A percentile compares a stretch with the other conserved stretches of the same genome.
Conservation (phyloP, 1,140 invertebrate genomes). For the Drosophila albomicans region DNA sequence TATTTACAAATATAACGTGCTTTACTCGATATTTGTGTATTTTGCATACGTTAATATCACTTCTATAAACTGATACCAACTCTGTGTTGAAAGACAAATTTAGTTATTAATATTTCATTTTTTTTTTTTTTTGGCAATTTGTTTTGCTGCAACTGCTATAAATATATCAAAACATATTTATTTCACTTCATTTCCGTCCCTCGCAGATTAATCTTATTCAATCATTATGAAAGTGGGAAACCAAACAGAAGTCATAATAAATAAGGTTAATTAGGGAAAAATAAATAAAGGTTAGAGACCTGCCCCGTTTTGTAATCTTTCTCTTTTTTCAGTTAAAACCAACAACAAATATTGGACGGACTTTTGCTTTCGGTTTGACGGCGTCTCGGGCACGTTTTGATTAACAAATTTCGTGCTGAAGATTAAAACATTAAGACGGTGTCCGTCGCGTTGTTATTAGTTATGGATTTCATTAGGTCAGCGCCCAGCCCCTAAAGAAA, state of each 20-base stretch:
- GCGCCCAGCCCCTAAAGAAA: conserved; percentile 44
- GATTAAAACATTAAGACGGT: conserved; percentile 56
- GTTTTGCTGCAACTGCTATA: conserved; percentile 1
- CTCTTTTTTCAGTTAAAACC: conserved; percentile 6
- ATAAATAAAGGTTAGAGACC: conserved; percentile 16
- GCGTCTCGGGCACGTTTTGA: conserved; percentile 42
- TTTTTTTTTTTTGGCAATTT: background rate
- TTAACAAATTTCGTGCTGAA: conserved; percentile 54
- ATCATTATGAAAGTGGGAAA: conserved; percentile 17
- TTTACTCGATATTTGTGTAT: background rate
- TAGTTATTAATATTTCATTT: background rate
- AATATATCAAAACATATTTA: conserved; percentile 5
- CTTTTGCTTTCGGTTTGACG: conserved; percentile 9
- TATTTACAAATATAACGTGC: background rate
- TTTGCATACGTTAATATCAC: background rate
- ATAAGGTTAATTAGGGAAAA: conserved; percentile 26
- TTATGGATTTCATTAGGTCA: conserved; percentile 59
- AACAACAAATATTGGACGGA: conserved; percentile 30
- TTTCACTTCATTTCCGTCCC: conserved; percentile 22
- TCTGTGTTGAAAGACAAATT: background rate
- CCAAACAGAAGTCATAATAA: conserved; percentile 21
- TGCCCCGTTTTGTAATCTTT: conserved; percentile 26
- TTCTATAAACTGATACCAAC: no score
- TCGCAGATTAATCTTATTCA: conserved; percentile 8
- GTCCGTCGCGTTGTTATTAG: conserved; percentile 55